Conservation (phyloP, 1,140 invertebrate genomes). For the Parasteatoda tepidariorum region DNA sequence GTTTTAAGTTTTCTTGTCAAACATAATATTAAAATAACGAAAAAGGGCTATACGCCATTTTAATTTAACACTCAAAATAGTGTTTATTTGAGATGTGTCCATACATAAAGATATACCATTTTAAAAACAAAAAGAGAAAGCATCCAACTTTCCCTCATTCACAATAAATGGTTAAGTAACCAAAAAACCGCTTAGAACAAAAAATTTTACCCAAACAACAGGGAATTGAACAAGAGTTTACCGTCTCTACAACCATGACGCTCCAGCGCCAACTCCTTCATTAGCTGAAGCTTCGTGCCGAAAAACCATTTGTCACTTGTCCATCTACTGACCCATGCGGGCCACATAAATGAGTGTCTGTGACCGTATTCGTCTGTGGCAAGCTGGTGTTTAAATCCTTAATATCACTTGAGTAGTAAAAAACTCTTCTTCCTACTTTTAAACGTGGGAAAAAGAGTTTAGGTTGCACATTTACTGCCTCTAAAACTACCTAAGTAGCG, state of each 20-base stretch:
- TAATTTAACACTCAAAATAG: too few relatives aligned
- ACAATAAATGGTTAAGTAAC: too few relatives aligned
- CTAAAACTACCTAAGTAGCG: background rate
- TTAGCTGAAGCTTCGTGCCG: constrained; percentile 22
- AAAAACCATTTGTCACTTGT: constrained; percentile 38
- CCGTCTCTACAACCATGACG: background rate
- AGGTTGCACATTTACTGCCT: background rate
- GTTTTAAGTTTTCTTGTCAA: too few relatives aligned
- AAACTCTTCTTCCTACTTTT: background rate
- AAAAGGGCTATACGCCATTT: too few relatives aligned
- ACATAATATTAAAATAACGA: too few relatives aligned
- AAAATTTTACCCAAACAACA: too few relatives aligned
- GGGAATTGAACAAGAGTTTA: background rate
- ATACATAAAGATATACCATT: too few relatives aligned
- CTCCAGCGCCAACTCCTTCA: constrained; percentile 15
- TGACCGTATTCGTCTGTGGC: background rate
- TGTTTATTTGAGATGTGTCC: too few relatives aligned
- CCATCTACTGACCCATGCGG: constrained; percentile 23
- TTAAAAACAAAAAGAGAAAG: too few relatives aligned
- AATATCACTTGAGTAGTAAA: background rate
- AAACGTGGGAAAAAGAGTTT: constrained; percentile 19
- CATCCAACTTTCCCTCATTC: too few relatives aligned
- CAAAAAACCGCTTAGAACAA: too few relatives aligned
- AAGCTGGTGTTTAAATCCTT: background rate
- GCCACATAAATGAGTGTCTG: constrained; percentile 11